A percentile compares a stretch with the other conserved stretches of the same genome.
phyloP scores from a whole-genome alignment of 2,113 vertebrate genomes.

The Chionomys nivalis region DNA sequence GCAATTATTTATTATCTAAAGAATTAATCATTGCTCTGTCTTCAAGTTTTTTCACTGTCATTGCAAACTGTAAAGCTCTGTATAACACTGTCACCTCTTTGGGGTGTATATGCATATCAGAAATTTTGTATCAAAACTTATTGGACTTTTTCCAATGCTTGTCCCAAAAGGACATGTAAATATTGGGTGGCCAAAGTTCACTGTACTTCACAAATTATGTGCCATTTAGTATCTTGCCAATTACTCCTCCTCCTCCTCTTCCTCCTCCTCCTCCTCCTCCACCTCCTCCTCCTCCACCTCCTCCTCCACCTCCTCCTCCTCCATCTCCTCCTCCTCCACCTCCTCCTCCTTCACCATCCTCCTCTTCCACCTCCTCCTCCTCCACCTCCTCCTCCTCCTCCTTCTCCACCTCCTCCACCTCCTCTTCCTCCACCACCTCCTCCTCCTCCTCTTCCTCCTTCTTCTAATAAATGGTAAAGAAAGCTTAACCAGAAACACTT shows the following conservation, averaged over 20 bases:
- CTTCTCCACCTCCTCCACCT: neutral
- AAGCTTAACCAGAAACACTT: neutral
- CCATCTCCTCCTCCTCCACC: neutral
- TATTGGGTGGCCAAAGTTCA: neutral
- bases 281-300: too few species aligned
- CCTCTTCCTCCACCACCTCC: neutral
- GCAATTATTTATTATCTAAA: neutral
- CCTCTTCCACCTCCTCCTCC: neutral
- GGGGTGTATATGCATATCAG: neutral
- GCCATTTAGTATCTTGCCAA: neutral
- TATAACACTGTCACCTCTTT: neutral
- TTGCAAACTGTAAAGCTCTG: neutral
- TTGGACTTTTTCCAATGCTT: conserved; percentile 9
- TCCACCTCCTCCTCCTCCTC: neutral
- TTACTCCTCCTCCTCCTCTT: neutral
- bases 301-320: too few species aligned
- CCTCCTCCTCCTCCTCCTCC: too few species aligned
- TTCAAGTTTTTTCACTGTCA: neutral
- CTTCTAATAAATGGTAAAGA: neutral
- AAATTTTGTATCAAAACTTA: conserved; percentile 16
- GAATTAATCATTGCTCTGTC: neutral
- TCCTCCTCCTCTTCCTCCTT: neutral
- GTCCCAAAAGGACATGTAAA: conserved; percentile 20
- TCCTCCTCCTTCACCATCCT: too few species aligned
- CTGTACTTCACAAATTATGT: neutral